Conservation (phyloP, 1,140 invertebrate genomes). For the Apolygus lucorum region DNA sequence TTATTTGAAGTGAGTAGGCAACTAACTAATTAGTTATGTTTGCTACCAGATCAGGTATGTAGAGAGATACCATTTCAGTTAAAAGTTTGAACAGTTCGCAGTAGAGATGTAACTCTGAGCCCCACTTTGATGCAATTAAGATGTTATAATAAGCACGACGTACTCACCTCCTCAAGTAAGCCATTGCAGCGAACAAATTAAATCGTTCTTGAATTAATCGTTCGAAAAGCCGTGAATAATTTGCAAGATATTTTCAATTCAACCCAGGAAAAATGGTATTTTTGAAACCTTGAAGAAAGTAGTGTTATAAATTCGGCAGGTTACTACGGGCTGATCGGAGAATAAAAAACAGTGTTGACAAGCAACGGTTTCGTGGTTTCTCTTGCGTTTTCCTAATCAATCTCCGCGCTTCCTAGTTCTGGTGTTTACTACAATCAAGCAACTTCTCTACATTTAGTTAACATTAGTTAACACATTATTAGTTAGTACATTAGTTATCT, state of each 20-base stretch:
- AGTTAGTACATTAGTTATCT: too few relatives aligned
- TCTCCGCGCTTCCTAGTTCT: too few relatives aligned
- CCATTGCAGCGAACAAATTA: neutral
- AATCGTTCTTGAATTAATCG: neutral
- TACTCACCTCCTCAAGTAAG: slow-evolving; percentile 5
- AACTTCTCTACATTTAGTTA: too few relatives aligned
- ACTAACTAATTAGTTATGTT: neutral
- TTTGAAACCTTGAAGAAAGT: neutral
- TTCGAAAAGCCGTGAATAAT: neutral
- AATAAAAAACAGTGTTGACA: too few relatives aligned
- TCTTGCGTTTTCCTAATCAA: too few relatives aligned
- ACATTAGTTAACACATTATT: too few relatives aligned
- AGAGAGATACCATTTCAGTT: neutral
- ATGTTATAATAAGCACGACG: neutral
- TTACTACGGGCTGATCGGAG: too few relatives aligned
- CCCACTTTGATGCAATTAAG: neutral
- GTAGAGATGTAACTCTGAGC: too few relatives aligned
- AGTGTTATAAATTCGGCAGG: too few relatives aligned
- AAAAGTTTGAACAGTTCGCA: neutral
- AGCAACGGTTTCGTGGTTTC: too few relatives aligned
- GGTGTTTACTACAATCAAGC: too few relatives aligned
- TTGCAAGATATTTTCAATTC: neutral
- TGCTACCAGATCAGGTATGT: neutral
- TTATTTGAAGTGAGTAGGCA: too few relatives aligned
- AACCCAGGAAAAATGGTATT: neutral